Conservation (phyloP, 2,797 vertebrate species). For the Poeciliopsis infans region DNA sequence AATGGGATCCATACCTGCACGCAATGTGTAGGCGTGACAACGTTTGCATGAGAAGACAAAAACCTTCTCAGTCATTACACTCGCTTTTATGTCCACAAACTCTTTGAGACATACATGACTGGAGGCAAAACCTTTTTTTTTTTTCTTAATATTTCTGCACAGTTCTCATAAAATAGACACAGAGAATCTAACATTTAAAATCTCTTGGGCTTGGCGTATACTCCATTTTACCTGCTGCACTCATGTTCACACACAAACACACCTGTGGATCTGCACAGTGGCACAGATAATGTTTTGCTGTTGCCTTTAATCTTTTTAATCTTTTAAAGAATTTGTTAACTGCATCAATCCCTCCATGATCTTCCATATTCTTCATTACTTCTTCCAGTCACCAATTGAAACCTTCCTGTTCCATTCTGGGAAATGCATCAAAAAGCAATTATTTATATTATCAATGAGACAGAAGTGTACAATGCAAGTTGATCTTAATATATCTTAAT, state of each 20-base stretch:
- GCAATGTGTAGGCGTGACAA: constrained; percentile 68
- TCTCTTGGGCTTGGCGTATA: constrained; percentile 15
- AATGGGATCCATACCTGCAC: constrained; percentile 61
- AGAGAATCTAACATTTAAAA: constrained; percentile 26
- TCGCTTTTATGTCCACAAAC: constrained; percentile 77
- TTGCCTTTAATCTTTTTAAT: constrained; percentile 46
- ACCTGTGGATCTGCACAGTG: constrained; percentile 11
- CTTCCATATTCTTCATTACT: constrained; percentile 19
- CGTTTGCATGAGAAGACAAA: constrained; percentile 70
- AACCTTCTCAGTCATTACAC: constrained; percentile 76
- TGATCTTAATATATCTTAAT: neutral
- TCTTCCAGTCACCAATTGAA: neutral
- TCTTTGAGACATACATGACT: constrained; percentile 60
- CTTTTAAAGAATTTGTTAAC: constrained; percentile 37
- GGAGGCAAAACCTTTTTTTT: constrained; percentile 59
- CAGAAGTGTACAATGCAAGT: neutral
- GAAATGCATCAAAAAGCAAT: neutral
- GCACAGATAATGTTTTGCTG: constrained; percentile 27
- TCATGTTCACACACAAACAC: constrained; percentile 10
- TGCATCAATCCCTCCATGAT: constrained; percentile 5
- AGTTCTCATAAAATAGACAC: constrained; percentile 43
- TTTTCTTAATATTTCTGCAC: constrained; percentile 5
- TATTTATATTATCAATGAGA: neutral
- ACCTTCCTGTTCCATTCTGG: neutral
- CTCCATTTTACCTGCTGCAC: neutral